These are phyloP conservation scores for Oscheius sp. DNA, from an alignment of 2,888 invertebrate species.

Conservation along the genomic window DNA sequence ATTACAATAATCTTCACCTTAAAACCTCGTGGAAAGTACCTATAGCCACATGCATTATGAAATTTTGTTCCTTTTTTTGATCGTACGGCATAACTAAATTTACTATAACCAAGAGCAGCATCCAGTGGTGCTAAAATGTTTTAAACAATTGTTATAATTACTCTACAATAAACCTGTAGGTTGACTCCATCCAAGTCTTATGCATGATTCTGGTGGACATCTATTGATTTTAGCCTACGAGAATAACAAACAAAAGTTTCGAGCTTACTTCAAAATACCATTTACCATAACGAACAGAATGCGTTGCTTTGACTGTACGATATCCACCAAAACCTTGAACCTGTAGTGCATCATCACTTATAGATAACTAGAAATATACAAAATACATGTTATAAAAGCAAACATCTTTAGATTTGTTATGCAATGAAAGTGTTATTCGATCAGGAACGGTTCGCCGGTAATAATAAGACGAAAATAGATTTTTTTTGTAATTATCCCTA, in stretches of 20 bases:
- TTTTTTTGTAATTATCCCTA: not conserved
- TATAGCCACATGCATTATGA: not conserved
- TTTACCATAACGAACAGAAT: not conserved
- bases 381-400: not conserved
- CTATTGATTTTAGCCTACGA: not conserved
- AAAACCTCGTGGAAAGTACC: not conserved
- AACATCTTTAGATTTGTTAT: not conserved
- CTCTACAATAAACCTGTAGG: not conserved
- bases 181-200: not conserved
- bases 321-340: not conserved
- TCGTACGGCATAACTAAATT: not conserved
- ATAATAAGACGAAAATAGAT: not conserved
- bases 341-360: not conserved
- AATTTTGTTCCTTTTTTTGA: slow-evolving; percentile 3
- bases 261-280: not conserved
- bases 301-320: not conserved
- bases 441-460: not conserved
- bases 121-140: not conserved
- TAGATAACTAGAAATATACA: not conserved
- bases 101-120: not conserved
- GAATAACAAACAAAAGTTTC: not conserved
- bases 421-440: not conserved
- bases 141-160: not conserved
- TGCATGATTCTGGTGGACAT: not conserved
- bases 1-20: not conserved